These are phyloP conservation scores for Aporophyla nigra DNA, from an alignment of 2,888 invertebrate species.

Conservation along the genomic window DNA sequence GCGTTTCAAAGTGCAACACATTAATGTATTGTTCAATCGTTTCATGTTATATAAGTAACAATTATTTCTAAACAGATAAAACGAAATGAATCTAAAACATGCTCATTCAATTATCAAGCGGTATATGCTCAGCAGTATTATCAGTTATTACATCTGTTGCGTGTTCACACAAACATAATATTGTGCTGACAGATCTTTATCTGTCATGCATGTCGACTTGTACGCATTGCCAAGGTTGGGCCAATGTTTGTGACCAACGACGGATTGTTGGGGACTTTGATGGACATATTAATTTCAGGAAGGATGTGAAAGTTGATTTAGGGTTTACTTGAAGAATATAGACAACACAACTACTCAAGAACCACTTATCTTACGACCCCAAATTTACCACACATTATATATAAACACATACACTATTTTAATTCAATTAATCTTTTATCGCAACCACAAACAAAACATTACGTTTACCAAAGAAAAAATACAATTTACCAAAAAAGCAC, in stretches of 20 bases:
- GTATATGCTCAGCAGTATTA: conserved; percentile 52
- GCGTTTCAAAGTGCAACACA: conserved; percentile 45
- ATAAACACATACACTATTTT: neutral
- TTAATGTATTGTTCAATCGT: conserved; percentile 40
- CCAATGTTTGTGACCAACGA: conserved; percentile 32
- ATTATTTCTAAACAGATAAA: conserved; percentile 60
- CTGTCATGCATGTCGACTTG: conserved; percentile 57
- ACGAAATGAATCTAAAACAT: conserved; percentile 58
- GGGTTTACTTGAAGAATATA: neutral
- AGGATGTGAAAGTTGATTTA: conserved; percentile 2
- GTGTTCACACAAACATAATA: conserved; percentile 49
- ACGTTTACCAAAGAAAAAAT: conserved; percentile 3
- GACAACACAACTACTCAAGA: neutral
- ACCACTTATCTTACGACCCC: no score
- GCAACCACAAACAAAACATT: conserved; percentile 1
- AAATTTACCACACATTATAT: no score
- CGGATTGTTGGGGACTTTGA: neutral
- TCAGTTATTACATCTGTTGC: conserved; percentile 67
- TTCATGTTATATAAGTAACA: conserved; percentile 52
- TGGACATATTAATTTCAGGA: conserved; percentile 39
- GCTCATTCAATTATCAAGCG: conserved; percentile 64
- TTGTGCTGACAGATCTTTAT: conserved; percentile 57
- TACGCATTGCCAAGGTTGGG: conserved; percentile 39
- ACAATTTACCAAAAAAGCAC: conserved; percentile 11
- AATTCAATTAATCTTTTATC: neutral